Conservation (phyloP, 2,113 vertebrate genomes). For the Eretmochelys imbricata region DNA sequence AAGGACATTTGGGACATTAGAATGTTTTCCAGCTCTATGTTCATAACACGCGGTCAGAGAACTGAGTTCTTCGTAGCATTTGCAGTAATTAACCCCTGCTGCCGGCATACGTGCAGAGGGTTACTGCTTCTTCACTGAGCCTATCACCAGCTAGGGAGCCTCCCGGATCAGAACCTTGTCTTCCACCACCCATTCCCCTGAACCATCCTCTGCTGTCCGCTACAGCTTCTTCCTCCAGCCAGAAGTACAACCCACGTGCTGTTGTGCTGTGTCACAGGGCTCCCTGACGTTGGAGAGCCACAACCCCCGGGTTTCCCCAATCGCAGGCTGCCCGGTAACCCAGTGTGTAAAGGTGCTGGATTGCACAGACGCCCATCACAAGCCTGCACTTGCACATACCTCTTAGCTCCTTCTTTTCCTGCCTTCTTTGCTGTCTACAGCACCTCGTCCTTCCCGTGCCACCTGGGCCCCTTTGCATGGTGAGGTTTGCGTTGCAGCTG, state of each 20-base stretch:
- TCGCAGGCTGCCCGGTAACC: accelerated
- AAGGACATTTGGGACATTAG: background rate
- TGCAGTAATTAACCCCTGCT: background rate
- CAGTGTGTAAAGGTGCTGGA: background rate
- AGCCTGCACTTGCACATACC: background rate
- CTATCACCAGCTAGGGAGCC: background rate
- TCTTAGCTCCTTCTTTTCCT: background rate
- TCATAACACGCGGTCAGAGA: background rate
- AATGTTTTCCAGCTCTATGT: background rate
- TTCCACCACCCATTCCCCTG: background rate
- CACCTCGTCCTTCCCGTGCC: accelerated
- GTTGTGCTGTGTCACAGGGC: background rate
- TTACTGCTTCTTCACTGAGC: background rate
- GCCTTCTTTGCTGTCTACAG: background rate
- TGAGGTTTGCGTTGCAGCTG: accelerated
- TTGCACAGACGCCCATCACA: background rate
- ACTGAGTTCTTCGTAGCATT: background rate
- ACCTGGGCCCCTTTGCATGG: accelerated
- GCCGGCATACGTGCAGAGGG: background rate
- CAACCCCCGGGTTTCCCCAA: accelerated
- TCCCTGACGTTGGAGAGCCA: background rate
- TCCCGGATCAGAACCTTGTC: background rate
- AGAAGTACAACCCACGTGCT: background rate
- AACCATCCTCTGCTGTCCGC: accelerated
- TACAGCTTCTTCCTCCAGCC: background rate